Evolutionary conservation across 1,140 invertebrate genomes (phyloP), one percentile per base, ranked within the genome.

Genomic region (Paraescarpia echinospica): DNA sequence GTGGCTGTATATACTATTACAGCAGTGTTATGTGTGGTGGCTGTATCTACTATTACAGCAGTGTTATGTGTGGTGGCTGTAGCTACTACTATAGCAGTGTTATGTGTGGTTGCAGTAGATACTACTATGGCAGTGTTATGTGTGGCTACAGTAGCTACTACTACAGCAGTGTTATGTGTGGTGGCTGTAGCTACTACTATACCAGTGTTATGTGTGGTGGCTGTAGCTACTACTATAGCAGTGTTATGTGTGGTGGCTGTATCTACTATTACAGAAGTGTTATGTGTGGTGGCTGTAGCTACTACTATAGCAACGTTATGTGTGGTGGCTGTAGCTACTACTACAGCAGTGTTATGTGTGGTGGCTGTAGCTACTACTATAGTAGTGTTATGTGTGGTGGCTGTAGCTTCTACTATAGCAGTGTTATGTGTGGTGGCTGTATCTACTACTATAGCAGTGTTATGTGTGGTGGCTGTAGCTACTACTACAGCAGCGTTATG

Each of bases 221-320:
- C 59, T 77, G 22, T 27, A 27, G 59, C n/a, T n/a, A n/a, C 59
- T 27, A 77, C 59, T 77, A 18, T 77, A 77, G 59, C 59, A 27
- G 59, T 77, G 59, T 77, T 77, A 18, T 18, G 22, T 92, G 51
- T 94, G n/a, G n/a, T n/a, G n/a, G n/a, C n/a, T n/a, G n/a, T n/a
- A n/a, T n/a, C n/a, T n/a, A n/a, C n/a, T n/a, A n/a, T 18, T 27
- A 18, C 59, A 41, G 41, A 4, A 41, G 4, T 41, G 41, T 6
- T 12, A 41, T 41, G 12, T 1, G 5, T 27, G 59, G 59, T 18
- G 4, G 27, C 59, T 22, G 59, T 77, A 27, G n/a, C n/a, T n/a
- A 77, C 59, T 27, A 51, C 18, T 51, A 51, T 51, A 51, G 48
- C 48, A 51, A 18, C 18, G 0, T 0, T 51, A 18, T 51, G 48